Evolutionary conservation across 2,797 vertebrate genomes (phyloP).

Genomic region (Gallinago stenura): DNA sequence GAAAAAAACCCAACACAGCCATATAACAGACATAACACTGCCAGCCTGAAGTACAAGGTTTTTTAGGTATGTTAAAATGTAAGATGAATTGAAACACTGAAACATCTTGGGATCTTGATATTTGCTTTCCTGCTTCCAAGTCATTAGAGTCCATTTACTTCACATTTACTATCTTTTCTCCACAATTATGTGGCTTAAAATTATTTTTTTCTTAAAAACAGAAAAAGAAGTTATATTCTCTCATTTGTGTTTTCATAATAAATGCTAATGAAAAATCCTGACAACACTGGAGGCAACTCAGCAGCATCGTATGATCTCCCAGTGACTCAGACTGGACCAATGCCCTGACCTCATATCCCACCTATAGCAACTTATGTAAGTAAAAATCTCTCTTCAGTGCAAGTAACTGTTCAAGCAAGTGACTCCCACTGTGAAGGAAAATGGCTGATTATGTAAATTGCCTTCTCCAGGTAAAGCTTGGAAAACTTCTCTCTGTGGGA

Average conservation of each 20-base stretch:
- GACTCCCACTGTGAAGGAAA: not conserved
- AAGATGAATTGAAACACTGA: not conserved
- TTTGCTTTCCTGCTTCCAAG: not conserved
- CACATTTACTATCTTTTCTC: not conserved
- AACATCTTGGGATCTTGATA: not conserved
- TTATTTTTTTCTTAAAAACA: not conserved
- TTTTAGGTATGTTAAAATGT: not conserved
- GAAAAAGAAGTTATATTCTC: not conserved
- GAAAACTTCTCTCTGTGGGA: not conserved
- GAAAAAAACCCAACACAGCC: not conserved
- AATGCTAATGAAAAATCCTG: not conserved
- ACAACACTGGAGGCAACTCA: not conserved
- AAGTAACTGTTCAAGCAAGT: not conserved
- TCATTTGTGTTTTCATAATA: not conserved
- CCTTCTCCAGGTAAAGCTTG: not conserved
- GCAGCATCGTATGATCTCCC: not conserved
- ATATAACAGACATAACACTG: not conserved
- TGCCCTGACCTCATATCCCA: not conserved
- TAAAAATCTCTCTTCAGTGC: not conserved
- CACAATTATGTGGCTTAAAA: not conserved
- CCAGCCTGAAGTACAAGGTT: accelerated
- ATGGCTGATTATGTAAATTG: not conserved
- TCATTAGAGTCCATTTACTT: not conserved
- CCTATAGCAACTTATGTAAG: not conserved
- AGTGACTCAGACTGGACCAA: not conserved